Evolutionary conservation across 2,797 vertebrate genomes (phyloP), one percentile per base, ranked within the genome.

Genomic region (Bufotes viridis): DNA sequence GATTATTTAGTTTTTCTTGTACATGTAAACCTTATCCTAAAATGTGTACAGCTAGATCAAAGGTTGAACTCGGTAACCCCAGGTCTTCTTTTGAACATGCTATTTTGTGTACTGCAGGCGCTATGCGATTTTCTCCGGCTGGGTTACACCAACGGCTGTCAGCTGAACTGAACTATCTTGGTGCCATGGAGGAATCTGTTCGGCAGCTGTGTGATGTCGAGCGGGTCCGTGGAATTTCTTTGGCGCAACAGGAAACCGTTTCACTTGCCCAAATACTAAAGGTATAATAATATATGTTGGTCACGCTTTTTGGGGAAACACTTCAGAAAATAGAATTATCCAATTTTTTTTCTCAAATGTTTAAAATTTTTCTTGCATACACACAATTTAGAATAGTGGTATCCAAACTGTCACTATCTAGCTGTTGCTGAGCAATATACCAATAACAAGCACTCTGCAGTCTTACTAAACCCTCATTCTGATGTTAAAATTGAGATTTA

Each of bases 191-290:
- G 92, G 98, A 99, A 92, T 98, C 98, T 0, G 94, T 98, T n/a
- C 94, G 96, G 24, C 98, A 99, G 84, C 95, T 99, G 12, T 94
- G 96, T 0, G 97, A 99, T 0, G 90, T 98, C 42, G 98, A 99
- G 91, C 94, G 96, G 13, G 92, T 97, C 0, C 94, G 97, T 90
- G 96, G 96, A 8, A 95, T 99, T 63, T 96, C 97, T 1, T 93
- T 98, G 81, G 98, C 98, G 82, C 97, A 99, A 89, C 97, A 99
- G 92, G 98, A 99, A 92, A 98, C 94, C 0, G 96, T 96, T 7
- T 96, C 97, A 26, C 92, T 99, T 88, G 96, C 97, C 90, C 97
- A 99, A 91, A 97, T 99, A 91, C 96, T 99, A n/a, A 98, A 98
- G 97, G 98, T 99, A 93, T 17, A 24, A 15, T 65, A 90, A 34